Evolutionary conservation across 2,888 invertebrate species (phyloP).

Genomic region (Fragum fragum): DNA sequence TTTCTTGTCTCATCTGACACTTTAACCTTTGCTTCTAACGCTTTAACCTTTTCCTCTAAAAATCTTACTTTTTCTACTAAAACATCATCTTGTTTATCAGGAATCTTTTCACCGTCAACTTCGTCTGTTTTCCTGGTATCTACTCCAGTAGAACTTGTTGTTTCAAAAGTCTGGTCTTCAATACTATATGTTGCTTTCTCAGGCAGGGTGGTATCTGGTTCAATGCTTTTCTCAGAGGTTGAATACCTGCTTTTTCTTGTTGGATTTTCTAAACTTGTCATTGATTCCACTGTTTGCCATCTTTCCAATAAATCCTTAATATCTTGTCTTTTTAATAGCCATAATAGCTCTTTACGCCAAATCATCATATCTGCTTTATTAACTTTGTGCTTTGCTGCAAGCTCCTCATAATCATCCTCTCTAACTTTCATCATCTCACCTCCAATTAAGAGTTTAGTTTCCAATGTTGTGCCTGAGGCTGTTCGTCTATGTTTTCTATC

Average conservation of each 20-base stretch:
- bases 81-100: neutral
- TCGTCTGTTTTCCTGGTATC: constrained; percentile 20
- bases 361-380: constrained; percentile 8
- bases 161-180: neutral
- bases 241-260: neutral
- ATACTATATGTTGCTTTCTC: neutral
- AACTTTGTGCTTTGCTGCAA: constrained; percentile 25
- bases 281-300: constrained; percentile 55
- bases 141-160: too few species aligned
- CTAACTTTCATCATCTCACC: constrained; percentile 13
- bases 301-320: constrained; percentile 49
- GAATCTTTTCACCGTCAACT: constrained; percentile 35
- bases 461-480: constrained; percentile 40
- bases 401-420: constrained; percentile 13
- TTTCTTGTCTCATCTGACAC: neutral
- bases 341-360: constrained; percentile 54
- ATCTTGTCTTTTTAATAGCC: constrained; percentile 54
- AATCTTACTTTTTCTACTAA: neutral
- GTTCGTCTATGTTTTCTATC: constrained; percentile 62
- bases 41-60: constrained; percentile 4
- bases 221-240: neutral
- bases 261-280: constrained; percentile 30
- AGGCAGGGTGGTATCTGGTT: neutral
- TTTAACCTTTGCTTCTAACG: neutral
- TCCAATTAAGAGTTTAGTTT: constrained; percentile 53